Base-by-base conservation (phyloP, 2,888 invertebrate genomes). In the Julus scanicus region DNA sequence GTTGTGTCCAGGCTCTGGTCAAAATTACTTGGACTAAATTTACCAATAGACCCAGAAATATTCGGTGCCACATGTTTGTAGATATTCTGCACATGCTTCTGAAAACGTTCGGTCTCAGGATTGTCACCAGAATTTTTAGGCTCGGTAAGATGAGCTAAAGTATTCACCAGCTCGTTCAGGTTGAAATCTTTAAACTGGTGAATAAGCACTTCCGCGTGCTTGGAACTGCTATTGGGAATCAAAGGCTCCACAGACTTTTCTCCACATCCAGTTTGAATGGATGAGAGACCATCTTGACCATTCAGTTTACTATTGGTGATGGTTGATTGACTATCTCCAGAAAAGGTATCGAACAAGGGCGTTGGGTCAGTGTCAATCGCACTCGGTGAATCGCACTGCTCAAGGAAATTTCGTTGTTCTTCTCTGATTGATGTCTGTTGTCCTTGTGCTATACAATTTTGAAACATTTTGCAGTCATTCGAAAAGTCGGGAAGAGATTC, bases 111-210 rank as follows among this genome's bases (percentile, higher is more conserved):
- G 11, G 29, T 37, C 37, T 37, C 80, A 80, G 80, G 37, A 37
- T 37, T 37, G 37, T 0, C 37, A 37, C 29, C 20, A n/a, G 71
- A 71, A 71, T 71, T 29, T 29, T 29, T 71, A 20, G 71, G 71
- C 11, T 71, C 71, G 13, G 80, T 80, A 80, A 80, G 80, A 13
- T 80, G 57, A 39, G 53, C 48, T 39, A 86, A 57, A n/a, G 53
- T 49, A 40, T 86, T 86, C 20, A 37, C 86, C 29, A 63, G 49
- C 40, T 53, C 49, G 37, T 8, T 20, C 1, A 39, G 11, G 53
- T 86, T 86, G 6, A 63, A 63, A n/a, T 63, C 49, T 39, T 86
- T 86, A 13, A 53, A 29, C n/a, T 53, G 86, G 20, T 48, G 86
- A 8, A 37, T 39, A 57, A 57, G 63, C 1, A 53, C 44, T 17